These are phyloP conservation scores for Crepidodera aurea DNA, from an alignment of 2,888 invertebrate species.

Conservation along the genomic window DNA sequence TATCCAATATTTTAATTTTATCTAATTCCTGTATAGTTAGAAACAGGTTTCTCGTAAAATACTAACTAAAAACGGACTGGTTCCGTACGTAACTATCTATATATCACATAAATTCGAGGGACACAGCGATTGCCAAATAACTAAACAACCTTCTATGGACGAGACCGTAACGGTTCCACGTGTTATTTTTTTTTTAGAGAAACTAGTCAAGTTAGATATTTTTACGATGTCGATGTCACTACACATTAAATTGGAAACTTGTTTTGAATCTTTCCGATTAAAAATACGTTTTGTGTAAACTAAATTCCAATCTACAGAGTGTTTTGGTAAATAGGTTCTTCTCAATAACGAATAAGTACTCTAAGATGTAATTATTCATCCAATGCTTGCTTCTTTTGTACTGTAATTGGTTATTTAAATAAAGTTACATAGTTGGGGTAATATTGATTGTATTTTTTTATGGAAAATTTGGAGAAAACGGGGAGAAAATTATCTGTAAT, in stretches of 20 bases:
- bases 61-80: conserved; percentile 22
- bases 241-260: conserved; percentile 29
- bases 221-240: conserved; percentile 30
- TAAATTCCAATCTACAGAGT: not conserved
- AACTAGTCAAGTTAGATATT: conserved; percentile 27
- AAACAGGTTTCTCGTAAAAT: not conserved
- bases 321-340: too few species aligned
- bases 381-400: too few species aligned
- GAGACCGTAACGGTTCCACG: conserved; percentile 23
- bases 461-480: too few species aligned
- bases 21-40: not conserved
- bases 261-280: conserved; percentile 22
- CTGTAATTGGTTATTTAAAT: too few species aligned
- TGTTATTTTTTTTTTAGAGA: conserved; percentile 10
- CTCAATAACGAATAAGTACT: too few species aligned
- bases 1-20: too few species aligned
- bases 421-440: too few species aligned
- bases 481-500: too few species aligned
- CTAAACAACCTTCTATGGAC: conserved; percentile 27
- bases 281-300: conserved; percentile 6
- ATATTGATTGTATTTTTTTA: too few species aligned
- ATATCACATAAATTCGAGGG: conserved; percentile 22
- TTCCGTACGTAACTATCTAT: conserved; percentile 15
- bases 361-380: too few species aligned
- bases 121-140: conserved; percentile 27